A percentile compares a stretch with the other conserved stretches of the same genome.
phyloP scores from a whole-genome alignment of 2,888 invertebrate species.

The Ectemnius cavifrons region DNA sequence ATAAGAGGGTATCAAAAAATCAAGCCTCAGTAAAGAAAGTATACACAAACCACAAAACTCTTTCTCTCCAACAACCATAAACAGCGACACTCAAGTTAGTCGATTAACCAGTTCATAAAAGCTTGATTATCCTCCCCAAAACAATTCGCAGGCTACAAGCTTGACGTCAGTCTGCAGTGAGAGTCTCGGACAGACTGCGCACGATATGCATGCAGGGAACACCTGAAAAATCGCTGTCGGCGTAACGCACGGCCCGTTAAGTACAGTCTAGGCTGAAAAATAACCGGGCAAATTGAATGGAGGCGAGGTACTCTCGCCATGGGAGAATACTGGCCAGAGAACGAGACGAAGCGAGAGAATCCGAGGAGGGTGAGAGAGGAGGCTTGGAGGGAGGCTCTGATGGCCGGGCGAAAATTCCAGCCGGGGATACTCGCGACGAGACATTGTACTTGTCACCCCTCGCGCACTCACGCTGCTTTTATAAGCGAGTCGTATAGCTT shows the following conservation, averaged over 20 bases:
- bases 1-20: too few species aligned
- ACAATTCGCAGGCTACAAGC: too few species aligned
- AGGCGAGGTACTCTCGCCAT: constrained; percentile 44
- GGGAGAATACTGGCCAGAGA: background rate
- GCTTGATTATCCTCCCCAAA: too few species aligned
- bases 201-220: constrained; percentile 23
- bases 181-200: too few species aligned
- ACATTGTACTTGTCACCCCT: constrained; percentile 55
- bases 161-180: too few species aligned
- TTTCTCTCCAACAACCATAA: too few species aligned
- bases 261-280: constrained; percentile 57
- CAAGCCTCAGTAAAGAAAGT: too few species aligned
- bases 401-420: constrained; percentile 54
- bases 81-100: too few species aligned
- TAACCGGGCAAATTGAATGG: constrained; percentile 63
- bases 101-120: too few species aligned
- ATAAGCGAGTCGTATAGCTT: constrained; percentile 33
- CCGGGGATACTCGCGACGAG: constrained; percentile 47
- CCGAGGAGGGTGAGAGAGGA: constrained; percentile 10
- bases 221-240: constrained; percentile 52
- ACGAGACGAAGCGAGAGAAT: too few species aligned
- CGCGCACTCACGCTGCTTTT: constrained; percentile 30
- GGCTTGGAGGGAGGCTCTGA: constrained; percentile 46
- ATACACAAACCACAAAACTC: too few species aligned
- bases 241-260: constrained; percentile 52